A percentile compares a stretch with the other conserved stretches of the same genome.
These are phyloP conservation scores for Cromileptes altivelis DNA, from an alignment of 2,113 vertebrate genomes.

Conservation along the genomic window DNA sequence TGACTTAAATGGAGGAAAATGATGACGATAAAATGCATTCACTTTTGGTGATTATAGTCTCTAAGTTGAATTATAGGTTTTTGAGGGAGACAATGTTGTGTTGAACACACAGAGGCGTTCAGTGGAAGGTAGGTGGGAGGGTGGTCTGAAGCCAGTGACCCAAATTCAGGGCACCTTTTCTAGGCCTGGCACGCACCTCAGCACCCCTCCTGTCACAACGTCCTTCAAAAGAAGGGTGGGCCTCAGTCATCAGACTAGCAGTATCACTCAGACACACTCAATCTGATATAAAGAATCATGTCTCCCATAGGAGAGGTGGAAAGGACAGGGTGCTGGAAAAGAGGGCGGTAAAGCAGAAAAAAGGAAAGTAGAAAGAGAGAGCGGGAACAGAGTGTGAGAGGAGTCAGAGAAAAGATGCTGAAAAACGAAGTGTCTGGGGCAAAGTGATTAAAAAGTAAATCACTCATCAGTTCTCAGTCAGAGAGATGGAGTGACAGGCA, in stretches of 20 bases:
- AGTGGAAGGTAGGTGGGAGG: background rate
- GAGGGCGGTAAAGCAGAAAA: constrained; percentile 17
- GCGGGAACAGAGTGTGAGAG: background rate
- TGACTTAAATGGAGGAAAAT: constrained; percentile 41
- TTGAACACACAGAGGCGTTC: background rate
- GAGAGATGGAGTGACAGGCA: constrained; percentile 21
- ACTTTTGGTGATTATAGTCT: background rate
- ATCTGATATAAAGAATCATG: constrained; percentile 30
- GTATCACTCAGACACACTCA: constrained; percentile 48
- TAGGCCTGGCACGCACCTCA: background rate
- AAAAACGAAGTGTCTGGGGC: constrained; percentile 35
- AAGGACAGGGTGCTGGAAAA: constrained; percentile 12
- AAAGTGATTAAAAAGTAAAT: constrained; percentile 50
- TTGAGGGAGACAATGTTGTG: constrained; percentile 6
- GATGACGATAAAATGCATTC: constrained; percentile 22
- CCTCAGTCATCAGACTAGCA: constrained; percentile 28
- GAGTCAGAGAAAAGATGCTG: constrained; percentile 23
- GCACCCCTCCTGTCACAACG: constrained; percentile 7
- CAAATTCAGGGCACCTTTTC: constrained; percentile 29
- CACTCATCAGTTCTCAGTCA: constrained; percentile 24
- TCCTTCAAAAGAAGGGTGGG: constrained; percentile 37
- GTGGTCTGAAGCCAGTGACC: background rate
- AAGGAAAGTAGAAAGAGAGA: background rate
- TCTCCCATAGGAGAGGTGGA: constrained; percentile 19
- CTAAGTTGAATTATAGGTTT: constrained; percentile 31